Evolutionary conservation across 2,888 invertebrate species (phyloP).

Genomic region (Dicycla oo): DNA sequence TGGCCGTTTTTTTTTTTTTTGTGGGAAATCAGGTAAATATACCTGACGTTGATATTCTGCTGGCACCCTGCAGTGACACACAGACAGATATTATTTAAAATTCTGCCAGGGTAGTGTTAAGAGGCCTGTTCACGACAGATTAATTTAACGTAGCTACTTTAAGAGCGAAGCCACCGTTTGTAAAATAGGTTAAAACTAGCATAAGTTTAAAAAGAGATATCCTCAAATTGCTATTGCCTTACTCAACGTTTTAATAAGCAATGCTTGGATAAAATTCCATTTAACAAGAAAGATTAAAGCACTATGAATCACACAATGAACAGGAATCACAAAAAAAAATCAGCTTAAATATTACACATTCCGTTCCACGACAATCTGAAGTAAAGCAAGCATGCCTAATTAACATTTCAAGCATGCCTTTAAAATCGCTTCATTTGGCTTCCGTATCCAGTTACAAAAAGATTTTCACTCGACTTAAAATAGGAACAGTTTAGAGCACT

Average conservation of each 20-base stretch:
- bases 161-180: not conserved
- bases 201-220: not conserved
- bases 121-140: not conserved
- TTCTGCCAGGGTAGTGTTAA: not conserved
- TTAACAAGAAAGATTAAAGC: not conserved
- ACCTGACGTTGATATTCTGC: not conserved
- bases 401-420: slow-evolving; percentile 9
- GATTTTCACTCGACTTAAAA: not conserved
- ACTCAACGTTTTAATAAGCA: not conserved
- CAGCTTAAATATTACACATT: slow-evolving; percentile 1
- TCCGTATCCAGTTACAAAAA: not conserved
- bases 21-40: too few species aligned
- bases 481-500: slow-evolving; percentile 4
- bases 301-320: too few species aligned
- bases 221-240: not conserved
- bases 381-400: slow-evolving; percentile 9
- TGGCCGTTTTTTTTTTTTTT: too few species aligned
- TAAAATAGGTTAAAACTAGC: not conserved
- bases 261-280: not conserved
- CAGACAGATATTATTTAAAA: not conserved
- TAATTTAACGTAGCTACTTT: not conserved
- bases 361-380: not conserved
- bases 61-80: not conserved
- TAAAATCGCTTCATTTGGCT: not conserved
- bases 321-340: not conserved